These are phyloP conservation scores for Peromyscus californicus DNA, from an alignment of 2,113 vertebrate genomes.

Conservation along the genomic window DNA sequence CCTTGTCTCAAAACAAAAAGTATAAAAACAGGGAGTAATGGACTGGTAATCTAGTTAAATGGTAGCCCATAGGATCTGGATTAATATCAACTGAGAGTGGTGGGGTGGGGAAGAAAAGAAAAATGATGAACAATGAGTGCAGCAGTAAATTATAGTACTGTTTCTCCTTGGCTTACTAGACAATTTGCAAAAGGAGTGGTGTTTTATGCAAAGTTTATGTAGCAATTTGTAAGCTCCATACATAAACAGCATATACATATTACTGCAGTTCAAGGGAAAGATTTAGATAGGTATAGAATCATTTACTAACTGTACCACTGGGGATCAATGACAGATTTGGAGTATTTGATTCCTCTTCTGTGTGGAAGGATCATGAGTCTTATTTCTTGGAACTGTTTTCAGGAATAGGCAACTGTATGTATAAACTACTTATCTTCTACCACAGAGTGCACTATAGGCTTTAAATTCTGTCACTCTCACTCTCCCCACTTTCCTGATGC, in stretches of 20 bases:
- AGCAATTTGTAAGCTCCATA: neutral
- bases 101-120: neutral
- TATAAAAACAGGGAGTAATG: neutral
- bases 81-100: neutral
- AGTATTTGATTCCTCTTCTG: neutral
- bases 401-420: neutral
- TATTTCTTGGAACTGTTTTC: neutral
- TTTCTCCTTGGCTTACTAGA: neutral
- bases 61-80: neutral
- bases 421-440: neutral
- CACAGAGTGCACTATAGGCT: neutral
- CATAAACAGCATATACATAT: no score
- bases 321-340: neutral
- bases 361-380: neutral
- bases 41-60: neutral
- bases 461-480: neutral
- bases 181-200: neutral
- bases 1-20: neutral
- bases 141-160: neutral
- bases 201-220: neutral
- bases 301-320: neutral
- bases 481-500: neutral
- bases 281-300: neutral
- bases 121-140: neutral
- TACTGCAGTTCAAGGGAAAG: neutral